A percentile compares a stretch with the other conserved stretches of the same genome.
Conservation (phyloP, 2,888 invertebrate species). For the Harmothoe impar region DNA sequence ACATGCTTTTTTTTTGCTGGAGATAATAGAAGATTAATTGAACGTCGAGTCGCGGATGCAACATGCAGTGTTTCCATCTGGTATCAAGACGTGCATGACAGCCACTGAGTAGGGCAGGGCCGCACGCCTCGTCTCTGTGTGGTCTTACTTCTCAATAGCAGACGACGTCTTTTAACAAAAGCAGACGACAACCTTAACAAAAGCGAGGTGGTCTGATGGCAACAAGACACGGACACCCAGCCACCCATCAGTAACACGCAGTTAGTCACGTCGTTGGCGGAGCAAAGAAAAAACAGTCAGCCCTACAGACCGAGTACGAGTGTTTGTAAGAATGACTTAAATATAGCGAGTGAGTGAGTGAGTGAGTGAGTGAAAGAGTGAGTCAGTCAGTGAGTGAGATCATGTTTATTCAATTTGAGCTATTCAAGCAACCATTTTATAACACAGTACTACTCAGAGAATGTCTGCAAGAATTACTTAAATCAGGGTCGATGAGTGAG, state of each 20-base stretch:
- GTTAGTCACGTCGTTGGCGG: not conserved
- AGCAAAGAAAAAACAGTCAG: no score
- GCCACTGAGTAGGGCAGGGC: not conserved
- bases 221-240: constrained; percentile 14
- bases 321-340: no score
- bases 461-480: no score
- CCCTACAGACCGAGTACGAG: no score
- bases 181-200: not conserved
- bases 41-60: not conserved
- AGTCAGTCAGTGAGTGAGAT: not conserved
- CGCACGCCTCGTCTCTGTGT: not conserved
- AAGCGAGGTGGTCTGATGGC: constrained; percentile 25
- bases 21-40: constrained; percentile 20
- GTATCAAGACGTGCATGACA: not conserved
- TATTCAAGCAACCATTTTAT: no score
- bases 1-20: not conserved
- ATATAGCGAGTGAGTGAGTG: not conserved
- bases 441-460: no score
- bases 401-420: no score
- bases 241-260: not conserved
- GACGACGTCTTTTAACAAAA: not conserved
- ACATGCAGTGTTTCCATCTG: not conserved
- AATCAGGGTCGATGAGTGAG: not conserved
- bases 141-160: constrained; percentile 45
- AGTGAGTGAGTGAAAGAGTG: not conserved